Conservation (phyloP, 2,797 vertebrate species). For the Okamejei kenojei region DNA sequence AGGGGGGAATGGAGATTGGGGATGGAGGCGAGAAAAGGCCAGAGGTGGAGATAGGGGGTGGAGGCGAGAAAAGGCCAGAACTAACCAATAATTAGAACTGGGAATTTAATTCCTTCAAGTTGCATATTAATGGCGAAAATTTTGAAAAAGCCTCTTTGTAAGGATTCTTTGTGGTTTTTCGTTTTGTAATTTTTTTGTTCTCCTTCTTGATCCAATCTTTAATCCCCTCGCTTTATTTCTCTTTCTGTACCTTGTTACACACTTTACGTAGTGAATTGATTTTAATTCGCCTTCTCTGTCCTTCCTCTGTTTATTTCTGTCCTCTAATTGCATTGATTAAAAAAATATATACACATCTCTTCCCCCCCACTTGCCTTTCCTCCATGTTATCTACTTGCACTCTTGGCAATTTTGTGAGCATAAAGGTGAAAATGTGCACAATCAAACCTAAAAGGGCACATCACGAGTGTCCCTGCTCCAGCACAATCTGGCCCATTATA, state of each 20-base stretch:
- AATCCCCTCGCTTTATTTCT: not conserved
- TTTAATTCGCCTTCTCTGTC: not conserved
- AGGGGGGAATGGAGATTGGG: too few relatives aligned
- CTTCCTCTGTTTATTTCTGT: not conserved
- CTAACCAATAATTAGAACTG: not conserved
- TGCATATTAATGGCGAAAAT: not conserved
- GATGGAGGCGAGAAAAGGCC: too few relatives aligned
- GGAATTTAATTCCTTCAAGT: not conserved
- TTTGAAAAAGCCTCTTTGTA: not conserved
- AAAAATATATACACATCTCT: not conserved
- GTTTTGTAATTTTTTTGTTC: not conserved
- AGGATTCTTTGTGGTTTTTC: not conserved
- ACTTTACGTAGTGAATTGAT: not conserved
- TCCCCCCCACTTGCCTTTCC: not conserved
- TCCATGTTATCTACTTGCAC: not conserved
- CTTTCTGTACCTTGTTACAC: not conserved
- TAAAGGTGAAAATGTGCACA: not conserved
- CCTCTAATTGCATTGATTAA: not conserved
- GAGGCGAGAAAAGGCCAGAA: too few relatives aligned
- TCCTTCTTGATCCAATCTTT: not conserved
- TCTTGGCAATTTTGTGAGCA: not conserved
- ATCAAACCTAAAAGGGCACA: not conserved
- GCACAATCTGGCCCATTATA: slow-evolving; percentile 19
- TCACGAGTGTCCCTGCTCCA: not conserved
- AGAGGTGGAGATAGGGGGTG: too few relatives aligned